Evolutionary conservation across 2,113 vertebrate species (phyloP).

Genomic region (Myrmecophaga tridactyla): DNA sequence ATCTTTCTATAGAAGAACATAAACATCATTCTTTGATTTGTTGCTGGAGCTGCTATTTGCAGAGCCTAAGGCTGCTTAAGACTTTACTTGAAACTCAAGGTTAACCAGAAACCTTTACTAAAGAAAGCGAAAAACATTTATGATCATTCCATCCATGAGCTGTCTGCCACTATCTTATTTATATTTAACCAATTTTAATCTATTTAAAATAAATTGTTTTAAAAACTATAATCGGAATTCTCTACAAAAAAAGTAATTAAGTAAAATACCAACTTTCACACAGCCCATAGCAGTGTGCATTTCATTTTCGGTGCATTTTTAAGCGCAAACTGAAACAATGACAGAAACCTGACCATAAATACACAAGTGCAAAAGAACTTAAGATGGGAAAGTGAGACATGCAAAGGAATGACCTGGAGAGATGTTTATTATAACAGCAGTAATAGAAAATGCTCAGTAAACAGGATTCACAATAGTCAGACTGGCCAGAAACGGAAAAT

Average conservation of each 20-base stretch:
- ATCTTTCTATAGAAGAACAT: slow-evolving; percentile 38
- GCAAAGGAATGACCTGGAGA: neutral
- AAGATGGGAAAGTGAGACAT: neutral
- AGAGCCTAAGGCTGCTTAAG: slow-evolving; percentile 35
- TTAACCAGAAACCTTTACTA: neutral
- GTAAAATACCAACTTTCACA: neutral
- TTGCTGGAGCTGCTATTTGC: slow-evolving; percentile 14
- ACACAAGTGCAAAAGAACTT: neutral
- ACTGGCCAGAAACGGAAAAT: neutral
- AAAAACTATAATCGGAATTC: neutral
- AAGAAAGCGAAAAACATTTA: neutral
- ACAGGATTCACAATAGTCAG: neutral
- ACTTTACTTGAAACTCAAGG: slow-evolving; percentile 20
- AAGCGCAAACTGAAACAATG: neutral
- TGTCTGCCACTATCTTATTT: neutral
- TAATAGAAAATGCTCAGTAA: neutral
- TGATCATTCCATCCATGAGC: neutral
- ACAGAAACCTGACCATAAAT: neutral
- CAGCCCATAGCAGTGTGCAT: neutral
- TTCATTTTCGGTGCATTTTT: neutral
- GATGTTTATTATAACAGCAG: neutral
- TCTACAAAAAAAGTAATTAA: neutral
- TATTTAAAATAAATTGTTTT: neutral
- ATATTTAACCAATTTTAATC: slow-evolving; percentile 28
- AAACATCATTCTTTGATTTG: slow-evolving; percentile 39